Evolutionary conservation across 2,888 invertebrate species (phyloP).

Genomic region (Parnassius glacialis): DNA sequence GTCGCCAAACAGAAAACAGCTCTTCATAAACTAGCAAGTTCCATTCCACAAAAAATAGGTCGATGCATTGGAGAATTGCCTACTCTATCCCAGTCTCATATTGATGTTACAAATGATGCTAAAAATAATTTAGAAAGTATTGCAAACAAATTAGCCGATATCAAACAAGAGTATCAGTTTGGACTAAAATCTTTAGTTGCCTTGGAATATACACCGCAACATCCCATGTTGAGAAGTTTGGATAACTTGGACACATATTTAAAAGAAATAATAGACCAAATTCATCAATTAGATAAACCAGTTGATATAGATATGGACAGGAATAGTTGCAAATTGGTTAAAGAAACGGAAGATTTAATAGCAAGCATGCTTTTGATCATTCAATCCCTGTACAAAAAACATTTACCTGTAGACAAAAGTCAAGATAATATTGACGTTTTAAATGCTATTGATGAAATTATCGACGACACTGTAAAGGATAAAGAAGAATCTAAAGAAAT

Average conservation of each 20-base stretch:
- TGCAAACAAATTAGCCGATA: conserved; percentile 41
- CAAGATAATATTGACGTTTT: conserved; percentile 54
- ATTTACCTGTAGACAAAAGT: conserved; percentile 49
- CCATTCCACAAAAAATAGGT: conserved; percentile 54
- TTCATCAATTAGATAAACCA: conserved; percentile 47
- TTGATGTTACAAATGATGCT: conserved; percentile 57
- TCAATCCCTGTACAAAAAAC: conserved; percentile 68
- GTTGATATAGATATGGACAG: conserved; percentile 48
- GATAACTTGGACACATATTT: conserved; percentile 51
- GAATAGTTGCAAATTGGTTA: conserved; percentile 33
- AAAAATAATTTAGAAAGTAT: conserved; percentile 50
- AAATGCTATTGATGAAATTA: conserved; percentile 61
- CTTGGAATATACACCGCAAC: conserved; percentile 43
- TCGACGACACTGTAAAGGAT: conserved; percentile 51
- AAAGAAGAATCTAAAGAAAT: conserved; percentile 73
- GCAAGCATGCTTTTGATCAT: conserved; percentile 57
- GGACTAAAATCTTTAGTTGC: conserved; percentile 44
- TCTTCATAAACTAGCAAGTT: conserved; percentile 53
- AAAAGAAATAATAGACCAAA: conserved; percentile 40
- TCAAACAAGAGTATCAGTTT: conserved; percentile 57
- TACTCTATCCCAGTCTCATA: conserved; percentile 57
- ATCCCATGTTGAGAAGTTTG: conserved; percentile 59
- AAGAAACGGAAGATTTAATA: conserved; percentile 57
- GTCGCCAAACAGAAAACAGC: conserved; percentile 63
- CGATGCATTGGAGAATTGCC: conserved; percentile 36